phyloP scores from a whole-genome alignment of 2,888 invertebrate genomes.

The Resseliella maxima region DNA sequence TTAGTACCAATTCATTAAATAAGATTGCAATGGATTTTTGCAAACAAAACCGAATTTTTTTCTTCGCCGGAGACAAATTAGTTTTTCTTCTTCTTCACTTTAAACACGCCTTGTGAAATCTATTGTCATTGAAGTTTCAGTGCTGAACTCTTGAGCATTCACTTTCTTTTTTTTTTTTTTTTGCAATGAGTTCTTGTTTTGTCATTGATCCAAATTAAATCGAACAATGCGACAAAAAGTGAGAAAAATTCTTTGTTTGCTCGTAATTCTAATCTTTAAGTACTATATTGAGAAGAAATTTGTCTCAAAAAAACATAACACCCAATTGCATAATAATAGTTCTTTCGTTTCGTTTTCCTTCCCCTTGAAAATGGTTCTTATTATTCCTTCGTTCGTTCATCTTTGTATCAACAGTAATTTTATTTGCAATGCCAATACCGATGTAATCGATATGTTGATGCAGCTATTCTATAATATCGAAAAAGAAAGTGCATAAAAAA shows the following conservation, averaged over 20 bases:
- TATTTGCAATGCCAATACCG: conserved; percentile 4
- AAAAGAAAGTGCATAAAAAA: conserved; percentile 5
- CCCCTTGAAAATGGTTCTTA: background rate
- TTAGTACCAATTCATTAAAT: conserved; percentile 14
- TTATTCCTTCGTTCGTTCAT: background rate
- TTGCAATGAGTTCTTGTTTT: background rate
- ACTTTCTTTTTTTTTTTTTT: background rate
- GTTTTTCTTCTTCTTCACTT: background rate
- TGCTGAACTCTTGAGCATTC: background rate
- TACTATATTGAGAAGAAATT: conserved; percentile 1
- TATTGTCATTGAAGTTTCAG: background rate
- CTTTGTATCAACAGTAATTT: conserved; percentile 27
- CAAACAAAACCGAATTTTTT: background rate
- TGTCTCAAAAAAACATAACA: conserved; percentile 8
- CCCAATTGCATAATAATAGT: conserved; percentile 34
- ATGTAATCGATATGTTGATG: conserved; percentile 35
- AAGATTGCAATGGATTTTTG: background rate
- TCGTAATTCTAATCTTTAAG: conserved; percentile 36
- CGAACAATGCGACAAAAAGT: background rate
- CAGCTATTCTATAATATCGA: too few species aligned
- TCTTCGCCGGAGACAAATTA: conserved; percentile 27
- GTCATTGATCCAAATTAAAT: conserved; percentile 48
- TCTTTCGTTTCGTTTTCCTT: background rate
- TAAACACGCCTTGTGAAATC: background rate
- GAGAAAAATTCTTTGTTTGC: conserved; percentile 22